Evolutionary conservation across 2,113 vertebrate species (phyloP).

Genomic region (Platanista minor): DNA sequence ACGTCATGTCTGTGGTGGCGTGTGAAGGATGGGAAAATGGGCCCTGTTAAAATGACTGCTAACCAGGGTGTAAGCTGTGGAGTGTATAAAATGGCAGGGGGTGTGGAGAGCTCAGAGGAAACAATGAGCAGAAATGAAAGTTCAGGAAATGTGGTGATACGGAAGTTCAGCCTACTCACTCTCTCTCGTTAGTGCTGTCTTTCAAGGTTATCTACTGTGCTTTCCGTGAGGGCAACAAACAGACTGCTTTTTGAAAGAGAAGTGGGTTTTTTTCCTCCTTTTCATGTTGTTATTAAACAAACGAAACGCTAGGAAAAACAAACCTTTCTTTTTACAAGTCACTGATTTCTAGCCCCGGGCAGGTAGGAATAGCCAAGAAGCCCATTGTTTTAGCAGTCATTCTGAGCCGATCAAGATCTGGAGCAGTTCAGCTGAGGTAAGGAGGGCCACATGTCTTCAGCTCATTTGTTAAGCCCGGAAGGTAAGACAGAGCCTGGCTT

Average conservation of each 20-base stretch:
- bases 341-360: not conserved
- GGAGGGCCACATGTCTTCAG: not conserved
- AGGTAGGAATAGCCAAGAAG: not conserved
- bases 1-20: not conserved
- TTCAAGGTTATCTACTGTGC: not conserved
- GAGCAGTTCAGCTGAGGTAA: not conserved
- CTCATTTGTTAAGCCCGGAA: not conserved
- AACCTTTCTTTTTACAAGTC: not conserved
- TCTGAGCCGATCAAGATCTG: not conserved
- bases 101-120: not conserved
- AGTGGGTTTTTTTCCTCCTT: not conserved
- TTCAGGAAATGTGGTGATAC: accelerated
- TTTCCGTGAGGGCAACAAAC: not conserved
- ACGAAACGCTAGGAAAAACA: not conserved
- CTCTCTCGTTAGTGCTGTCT: not conserved
- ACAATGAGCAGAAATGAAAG: not conserved
- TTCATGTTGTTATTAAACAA: not conserved
- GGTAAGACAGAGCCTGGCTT: not conserved
- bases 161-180: not conserved
- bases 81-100: not conserved
- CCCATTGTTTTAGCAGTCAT: not conserved
- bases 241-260: not conserved
- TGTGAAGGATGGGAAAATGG: not conserved
- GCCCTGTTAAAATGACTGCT: not conserved
- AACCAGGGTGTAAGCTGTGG: not conserved